Evolutionary conservation across 2,888 invertebrate species (phyloP).

Genomic region (Erebia ligea): DNA sequence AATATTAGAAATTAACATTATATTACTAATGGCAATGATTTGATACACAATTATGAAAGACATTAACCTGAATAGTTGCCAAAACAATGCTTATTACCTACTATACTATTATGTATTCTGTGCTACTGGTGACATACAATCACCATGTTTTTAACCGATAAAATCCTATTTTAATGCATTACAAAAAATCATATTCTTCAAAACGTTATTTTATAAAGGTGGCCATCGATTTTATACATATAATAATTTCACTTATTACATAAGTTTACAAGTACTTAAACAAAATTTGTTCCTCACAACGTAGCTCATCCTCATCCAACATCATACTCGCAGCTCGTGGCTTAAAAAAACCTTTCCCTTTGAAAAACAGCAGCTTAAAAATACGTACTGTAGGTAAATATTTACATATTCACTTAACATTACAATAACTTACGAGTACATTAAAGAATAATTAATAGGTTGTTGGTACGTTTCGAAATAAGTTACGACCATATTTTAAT

Average conservation of each 20-base stretch:
- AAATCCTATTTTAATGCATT: no score
- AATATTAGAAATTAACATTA: no score
- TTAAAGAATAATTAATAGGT: constrained; percentile 43
- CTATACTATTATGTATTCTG: no score
- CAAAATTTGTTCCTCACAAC: constrained; percentile 28
- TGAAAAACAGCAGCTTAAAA: constrained; percentile 72
- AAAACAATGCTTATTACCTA: no score
- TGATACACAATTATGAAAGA: no score
- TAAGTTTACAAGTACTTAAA: constrained; percentile 12
- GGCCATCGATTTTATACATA: constrained; percentile 13
- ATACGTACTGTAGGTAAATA: constrained; percentile 72
- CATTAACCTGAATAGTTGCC: no score
- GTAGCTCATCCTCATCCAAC: constrained; percentile 40
- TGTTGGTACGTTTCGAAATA: constrained; percentile 60
- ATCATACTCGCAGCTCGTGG: constrained; percentile 49
- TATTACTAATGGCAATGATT: no score
- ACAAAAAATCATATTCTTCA: no score
- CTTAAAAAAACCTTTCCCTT: constrained; percentile 51
- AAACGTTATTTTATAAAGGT: background rate
- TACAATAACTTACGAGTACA: constrained; percentile 44
- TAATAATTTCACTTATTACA: constrained; percentile 17
- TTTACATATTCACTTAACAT: constrained; percentile 73
- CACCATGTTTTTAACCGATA: no score
- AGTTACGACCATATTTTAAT: constrained; percentile 41
- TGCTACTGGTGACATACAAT: no score